Conservation (phyloP, 1,140 invertebrate genomes). For the Branchinecta lindahli region DNA sequence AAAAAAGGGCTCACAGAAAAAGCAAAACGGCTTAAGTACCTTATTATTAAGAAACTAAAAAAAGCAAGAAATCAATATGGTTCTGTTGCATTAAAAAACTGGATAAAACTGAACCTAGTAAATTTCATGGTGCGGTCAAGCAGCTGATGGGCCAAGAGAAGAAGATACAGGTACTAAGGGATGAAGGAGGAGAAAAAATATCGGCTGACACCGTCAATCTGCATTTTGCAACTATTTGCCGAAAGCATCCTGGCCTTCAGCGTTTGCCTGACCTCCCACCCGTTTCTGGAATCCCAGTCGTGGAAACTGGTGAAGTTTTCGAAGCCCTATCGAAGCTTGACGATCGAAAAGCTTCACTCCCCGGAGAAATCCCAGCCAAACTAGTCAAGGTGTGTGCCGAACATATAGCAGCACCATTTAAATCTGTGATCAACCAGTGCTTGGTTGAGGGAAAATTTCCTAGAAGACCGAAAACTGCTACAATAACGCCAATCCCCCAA, state of each 20-base stretch:
- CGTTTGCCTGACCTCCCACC: background rate
- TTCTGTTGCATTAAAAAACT: background rate
- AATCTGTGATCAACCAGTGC: too few species aligned
- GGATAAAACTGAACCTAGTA: background rate
- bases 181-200: background rate
- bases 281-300: conserved; percentile 4
- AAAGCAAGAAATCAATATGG: background rate
- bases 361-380: too few species aligned
- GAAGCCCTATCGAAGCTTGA: too few species aligned
- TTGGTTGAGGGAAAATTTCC: too few species aligned
- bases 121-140: conserved; percentile 3
- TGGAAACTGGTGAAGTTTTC: too few species aligned
- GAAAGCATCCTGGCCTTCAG: background rate
- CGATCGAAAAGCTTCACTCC: too few species aligned
- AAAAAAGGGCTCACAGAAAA: background rate
- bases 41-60: background rate
- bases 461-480: too few species aligned
- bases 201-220: background rate
- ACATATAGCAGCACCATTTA: too few species aligned
- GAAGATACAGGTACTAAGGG: background rate
- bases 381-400: too few species aligned
- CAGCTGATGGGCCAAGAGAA: background rate
- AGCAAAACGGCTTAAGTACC: background rate
- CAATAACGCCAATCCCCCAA: too few species aligned
- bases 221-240: too few species aligned